phyloP scores from a whole-genome alignment of 2,113 vertebrate species.

The Genyomyrus donnyi region DNA sequence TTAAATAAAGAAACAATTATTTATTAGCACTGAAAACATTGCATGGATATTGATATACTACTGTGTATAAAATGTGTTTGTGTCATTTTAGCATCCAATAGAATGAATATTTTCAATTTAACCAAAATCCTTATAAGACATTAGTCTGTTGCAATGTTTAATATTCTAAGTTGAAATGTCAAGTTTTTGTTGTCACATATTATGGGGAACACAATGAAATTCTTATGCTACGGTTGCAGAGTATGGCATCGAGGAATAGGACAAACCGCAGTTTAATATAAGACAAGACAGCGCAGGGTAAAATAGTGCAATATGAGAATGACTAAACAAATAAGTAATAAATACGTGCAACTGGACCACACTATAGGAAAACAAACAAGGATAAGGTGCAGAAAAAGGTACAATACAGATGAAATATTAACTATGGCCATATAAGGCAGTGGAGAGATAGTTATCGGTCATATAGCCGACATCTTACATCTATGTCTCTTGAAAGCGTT shows the following conservation, averaged over 20 bases:
- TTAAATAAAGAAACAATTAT: too few species aligned
- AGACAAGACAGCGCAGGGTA: not conserved
- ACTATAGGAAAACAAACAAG: not conserved
- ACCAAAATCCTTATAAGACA: not conserved
- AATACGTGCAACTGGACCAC: not conserved
- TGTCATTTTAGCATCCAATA: not conserved
- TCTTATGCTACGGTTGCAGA: not conserved
- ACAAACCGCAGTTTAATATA: not conserved
- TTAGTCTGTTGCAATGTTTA: not conserved
- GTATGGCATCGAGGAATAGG: not conserved
- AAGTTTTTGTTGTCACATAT: not conserved
- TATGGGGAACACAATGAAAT: not conserved
- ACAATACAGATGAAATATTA: not conserved
- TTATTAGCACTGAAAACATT: not conserved
- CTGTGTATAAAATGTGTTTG: not conserved
- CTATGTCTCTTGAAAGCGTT: not conserved
- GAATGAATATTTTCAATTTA: not conserved
- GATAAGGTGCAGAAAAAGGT: not conserved
- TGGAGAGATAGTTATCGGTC: not conserved
- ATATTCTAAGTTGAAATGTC: not conserved
- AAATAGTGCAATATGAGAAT: not conserved
- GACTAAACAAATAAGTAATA: not conserved
- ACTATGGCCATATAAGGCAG: not conserved
- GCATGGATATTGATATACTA: not conserved
- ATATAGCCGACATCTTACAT: not conserved